These are phyloP conservation scores for Ellobius talpinus DNA, from an alignment of 2,113 vertebrate species.

Conservation along the genomic window DNA sequence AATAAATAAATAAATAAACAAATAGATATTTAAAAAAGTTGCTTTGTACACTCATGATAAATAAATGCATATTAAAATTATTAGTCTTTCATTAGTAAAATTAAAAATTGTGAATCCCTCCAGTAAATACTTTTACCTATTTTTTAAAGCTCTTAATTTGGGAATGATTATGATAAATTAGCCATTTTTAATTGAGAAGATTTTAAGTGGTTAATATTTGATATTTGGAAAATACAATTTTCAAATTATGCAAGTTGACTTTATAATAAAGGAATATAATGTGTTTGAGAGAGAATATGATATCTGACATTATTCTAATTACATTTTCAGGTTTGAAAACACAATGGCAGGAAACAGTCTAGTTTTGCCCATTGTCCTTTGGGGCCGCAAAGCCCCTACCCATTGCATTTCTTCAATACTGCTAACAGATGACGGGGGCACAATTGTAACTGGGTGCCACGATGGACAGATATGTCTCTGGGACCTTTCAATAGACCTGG, in stretches of 20 bases:
- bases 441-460: slow-evolving; percentile 96
- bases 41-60: background rate
- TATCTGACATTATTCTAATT: background rate
- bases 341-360: slow-evolving; percentile 95
- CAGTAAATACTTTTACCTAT: background rate
- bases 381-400: slow-evolving; percentile 95
- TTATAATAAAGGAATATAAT: background rate
- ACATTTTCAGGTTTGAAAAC: slow-evolving; percentile 77
- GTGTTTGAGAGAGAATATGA: slow-evolving; percentile 21
- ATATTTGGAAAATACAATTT: background rate
- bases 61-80: background rate
- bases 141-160: background rate
- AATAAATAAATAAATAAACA: no score
- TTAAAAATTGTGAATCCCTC: background rate
- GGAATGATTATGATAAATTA: background rate
- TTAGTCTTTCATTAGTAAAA: background rate
- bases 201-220: slow-evolving; percentile 18
- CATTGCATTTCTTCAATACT: slow-evolving; percentile 96
- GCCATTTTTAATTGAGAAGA: background rate
- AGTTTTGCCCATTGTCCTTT: slow-evolving; percentile 97
- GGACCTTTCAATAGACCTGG: slow-evolving; percentile 93
- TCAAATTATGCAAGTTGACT: background rate
- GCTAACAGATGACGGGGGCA: slow-evolving; percentile 92
- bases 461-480: slow-evolving; percentile 98
- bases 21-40: no score